Conservation (phyloP, 2,113 vertebrate genomes). For the Columba livia region DNA sequence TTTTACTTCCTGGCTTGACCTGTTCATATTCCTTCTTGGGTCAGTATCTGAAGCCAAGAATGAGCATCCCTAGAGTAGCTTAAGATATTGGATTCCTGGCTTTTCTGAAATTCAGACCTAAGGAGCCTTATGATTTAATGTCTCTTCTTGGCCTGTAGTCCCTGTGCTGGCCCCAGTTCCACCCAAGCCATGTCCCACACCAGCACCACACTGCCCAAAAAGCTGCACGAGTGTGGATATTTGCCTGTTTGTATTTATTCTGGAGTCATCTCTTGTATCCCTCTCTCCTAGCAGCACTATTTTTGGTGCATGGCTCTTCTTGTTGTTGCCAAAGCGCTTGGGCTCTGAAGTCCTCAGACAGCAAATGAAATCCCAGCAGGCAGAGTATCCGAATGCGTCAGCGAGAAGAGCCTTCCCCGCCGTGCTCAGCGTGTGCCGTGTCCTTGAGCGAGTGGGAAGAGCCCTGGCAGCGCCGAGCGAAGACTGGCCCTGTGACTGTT, state of each 20-base stretch:
- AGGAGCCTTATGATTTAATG: neutral
- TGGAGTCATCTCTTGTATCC: neutral
- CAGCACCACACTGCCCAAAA: neutral
- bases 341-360: neutral
- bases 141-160: neutral
- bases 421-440: fast-evolving
- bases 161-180: neutral
- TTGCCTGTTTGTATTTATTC: neutral
- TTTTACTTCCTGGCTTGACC: neutral
- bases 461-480: fast-evolving
- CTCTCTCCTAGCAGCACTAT: neutral
- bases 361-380: slow-evolving; percentile 25
- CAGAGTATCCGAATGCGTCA: neutral
- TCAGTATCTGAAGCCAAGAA: neutral
- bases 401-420: neutral
- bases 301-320: neutral
- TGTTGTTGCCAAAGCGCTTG: neutral
- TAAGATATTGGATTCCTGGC: neutral
- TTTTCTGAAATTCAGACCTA: neutral
- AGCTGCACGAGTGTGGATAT: fast-evolving
- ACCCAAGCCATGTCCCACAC: neutral
- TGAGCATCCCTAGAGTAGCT: neutral
- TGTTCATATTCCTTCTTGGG: neutral
- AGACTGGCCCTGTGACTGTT: neutral
- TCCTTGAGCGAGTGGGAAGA: neutral